Percentiles rank a stretch among this genome's conserved stretches.
Evolutionary conservation across 1,140 invertebrate genomes (phyloP).

Genomic region (Eubasilissa regina): DNA sequence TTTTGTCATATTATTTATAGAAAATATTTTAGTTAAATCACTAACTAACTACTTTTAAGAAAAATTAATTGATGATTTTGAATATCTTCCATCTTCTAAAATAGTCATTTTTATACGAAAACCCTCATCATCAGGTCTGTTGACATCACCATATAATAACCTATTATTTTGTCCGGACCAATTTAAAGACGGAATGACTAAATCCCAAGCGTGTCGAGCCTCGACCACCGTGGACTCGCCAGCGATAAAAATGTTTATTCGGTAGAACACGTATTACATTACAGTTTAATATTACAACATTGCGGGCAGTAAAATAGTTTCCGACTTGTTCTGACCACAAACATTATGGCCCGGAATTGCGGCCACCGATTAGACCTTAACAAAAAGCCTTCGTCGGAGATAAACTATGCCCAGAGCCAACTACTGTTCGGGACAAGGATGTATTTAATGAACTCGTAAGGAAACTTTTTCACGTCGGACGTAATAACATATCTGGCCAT

Average conservation of each 20-base stretch:
- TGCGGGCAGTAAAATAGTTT: conserved; percentile 42
- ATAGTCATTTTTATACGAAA: no score
- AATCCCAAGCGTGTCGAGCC: neutral
- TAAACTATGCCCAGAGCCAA: conserved; percentile 53
- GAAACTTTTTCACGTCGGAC: conserved; percentile 45
- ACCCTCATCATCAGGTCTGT: no score
- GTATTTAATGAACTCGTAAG: conserved; percentile 52
- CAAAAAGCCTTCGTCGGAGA: conserved; percentile 35
- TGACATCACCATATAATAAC: no score
- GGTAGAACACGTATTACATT: conserved; percentile 46
- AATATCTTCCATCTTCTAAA: no score
- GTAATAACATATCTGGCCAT: conserved; percentile 42
- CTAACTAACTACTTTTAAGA: no score
- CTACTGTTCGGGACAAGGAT: conserved; percentile 49
- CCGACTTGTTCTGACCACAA: conserved; percentile 41
- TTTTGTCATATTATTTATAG: no score
- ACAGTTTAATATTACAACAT: conserved; percentile 45
- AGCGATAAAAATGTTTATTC: conserved; percentile 38
- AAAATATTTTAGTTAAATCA: no score
- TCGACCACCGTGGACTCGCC: neutral
- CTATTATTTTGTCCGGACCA: no score
- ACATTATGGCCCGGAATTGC: conserved; percentile 22
- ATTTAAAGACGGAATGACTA: no score
- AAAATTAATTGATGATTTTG: no score
- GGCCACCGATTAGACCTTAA: conserved; percentile 8